These are phyloP conservation scores for Aptenodytes patagonicus DNA, from an alignment of 2,113 vertebrate genomes.

Conservation along the genomic window DNA sequence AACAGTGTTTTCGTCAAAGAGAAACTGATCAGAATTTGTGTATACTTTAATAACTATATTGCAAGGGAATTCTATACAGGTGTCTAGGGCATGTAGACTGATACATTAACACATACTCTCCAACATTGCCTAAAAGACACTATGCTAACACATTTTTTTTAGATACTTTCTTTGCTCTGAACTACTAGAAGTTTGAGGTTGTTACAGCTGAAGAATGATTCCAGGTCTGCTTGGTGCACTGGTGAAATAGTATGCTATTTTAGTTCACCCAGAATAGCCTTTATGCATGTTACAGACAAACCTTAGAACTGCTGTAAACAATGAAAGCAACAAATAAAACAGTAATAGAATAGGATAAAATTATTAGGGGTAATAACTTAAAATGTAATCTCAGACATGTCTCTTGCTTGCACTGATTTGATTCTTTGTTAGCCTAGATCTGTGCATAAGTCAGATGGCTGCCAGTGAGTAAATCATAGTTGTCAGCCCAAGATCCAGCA, in stretches of 20 bases:
- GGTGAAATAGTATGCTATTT: background rate
- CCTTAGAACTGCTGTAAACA: background rate
- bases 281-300: background rate
- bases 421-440: background rate
- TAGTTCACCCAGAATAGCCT: background rate
- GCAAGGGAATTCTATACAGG: background rate
- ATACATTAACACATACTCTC: background rate
- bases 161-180: background rate
- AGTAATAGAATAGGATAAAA: background rate
- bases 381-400: background rate
- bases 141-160: background rate
- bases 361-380: background rate
- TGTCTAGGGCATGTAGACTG: background rate
- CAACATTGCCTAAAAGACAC: background rate
- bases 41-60: background rate
- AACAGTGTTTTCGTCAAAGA: background rate
- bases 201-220: background rate
- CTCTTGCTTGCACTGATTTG: background rate
- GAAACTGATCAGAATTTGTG: background rate
- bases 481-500: background rate
- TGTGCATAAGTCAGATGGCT: background rate
- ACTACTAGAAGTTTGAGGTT: background rate
- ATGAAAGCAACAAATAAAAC: background rate
- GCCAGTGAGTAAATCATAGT: background rate
- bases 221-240: background rate